Evolutionary conservation across 2,797 vertebrate species (phyloP), one percentile per base, ranked within the genome.

Genomic region (Orientallactaga sibirica): DNA sequence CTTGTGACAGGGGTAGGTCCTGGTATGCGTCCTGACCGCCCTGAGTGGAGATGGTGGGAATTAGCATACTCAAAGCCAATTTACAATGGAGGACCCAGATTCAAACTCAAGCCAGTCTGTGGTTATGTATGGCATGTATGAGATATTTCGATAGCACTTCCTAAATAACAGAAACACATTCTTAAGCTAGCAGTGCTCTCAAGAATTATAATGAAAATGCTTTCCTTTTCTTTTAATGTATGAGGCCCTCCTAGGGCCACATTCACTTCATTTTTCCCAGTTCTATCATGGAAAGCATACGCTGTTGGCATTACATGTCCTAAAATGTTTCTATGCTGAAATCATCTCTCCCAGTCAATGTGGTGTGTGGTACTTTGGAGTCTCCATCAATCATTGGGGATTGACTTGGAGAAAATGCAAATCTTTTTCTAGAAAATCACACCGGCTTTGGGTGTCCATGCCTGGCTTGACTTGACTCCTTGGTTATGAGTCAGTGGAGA

Each of bases 321-420:
- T 82, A 37, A 94, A 89, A 90, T 83, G 37, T 91, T 96, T 96
- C 86, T 37, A 48, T 15, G 81, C 78, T 89, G 84, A 96, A 82
- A 86, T 90, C 70, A 95, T 95, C 77, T 79, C 43, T 88, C 80
- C 73, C 41, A 76, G 70, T 68, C 88, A 67, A 78, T 93, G 73
- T 61, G 74, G 81, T 86, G 20, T 81, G 48, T 52, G 71, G 22
- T 75, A 58, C 80, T 90, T 89, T 94, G 88, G 86, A 55, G 61
- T 95, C 67, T 86, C 73, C 71, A 71, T 92, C 88, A 91, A 75
- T 76, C 84, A 93, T 43, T 76, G 61, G 84, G 70, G 86, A 92
- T 18, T 20, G 29, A 91, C 70, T 20, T 68, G 61, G 89, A 82
- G 79, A 88, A 94, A 94, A 92, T 84, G 25, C 43, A 87, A 67